A percentile compares a stretch with the other conserved stretches of the same genome.
These are phyloP conservation scores for Synanthedon andrenaeformis DNA, from an alignment of 2,888 invertebrate genomes.

Conservation along the genomic window DNA sequence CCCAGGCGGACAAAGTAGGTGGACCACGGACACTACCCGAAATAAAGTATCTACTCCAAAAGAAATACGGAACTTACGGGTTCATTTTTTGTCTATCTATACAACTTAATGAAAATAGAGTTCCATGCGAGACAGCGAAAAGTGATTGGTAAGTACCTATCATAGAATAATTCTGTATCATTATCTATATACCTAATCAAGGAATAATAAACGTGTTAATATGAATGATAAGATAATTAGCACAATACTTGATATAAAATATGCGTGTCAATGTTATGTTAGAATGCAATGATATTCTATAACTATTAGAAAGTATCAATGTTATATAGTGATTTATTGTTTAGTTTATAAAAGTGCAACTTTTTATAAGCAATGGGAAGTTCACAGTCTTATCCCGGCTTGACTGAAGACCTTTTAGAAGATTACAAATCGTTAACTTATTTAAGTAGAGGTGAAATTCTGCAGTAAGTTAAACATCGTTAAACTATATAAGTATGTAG, in stretches of 20 bases:
- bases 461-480: constrained; percentile 69
- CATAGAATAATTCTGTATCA: too few relatives aligned
- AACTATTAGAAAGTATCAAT: not conserved
- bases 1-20: too few relatives aligned
- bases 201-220: not conserved
- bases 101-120: too few relatives aligned
- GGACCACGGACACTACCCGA: too few relatives aligned
- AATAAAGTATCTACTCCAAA: too few relatives aligned
- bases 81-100: too few relatives aligned
- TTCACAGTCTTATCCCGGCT: constrained; percentile 50
- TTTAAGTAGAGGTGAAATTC: constrained; percentile 72
- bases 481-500: too few relatives aligned
- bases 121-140: too few relatives aligned
- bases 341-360: constrained; percentile 20
- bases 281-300: too few relatives aligned
- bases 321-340: constrained; percentile 45
- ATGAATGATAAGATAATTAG: not conserved
- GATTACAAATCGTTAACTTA: constrained; percentile 73
- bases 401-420: constrained; percentile 70
- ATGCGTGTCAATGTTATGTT: not conserved
- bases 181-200: not conserved
- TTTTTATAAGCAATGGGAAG: constrained; percentile 50
- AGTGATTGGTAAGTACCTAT: too few relatives aligned
- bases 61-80: too few relatives aligned
- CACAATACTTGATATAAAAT: not conserved